Evolutionary conservation across 2,888 invertebrate genomes (phyloP).

Genomic region (Acanthosepion esculentum): DNA sequence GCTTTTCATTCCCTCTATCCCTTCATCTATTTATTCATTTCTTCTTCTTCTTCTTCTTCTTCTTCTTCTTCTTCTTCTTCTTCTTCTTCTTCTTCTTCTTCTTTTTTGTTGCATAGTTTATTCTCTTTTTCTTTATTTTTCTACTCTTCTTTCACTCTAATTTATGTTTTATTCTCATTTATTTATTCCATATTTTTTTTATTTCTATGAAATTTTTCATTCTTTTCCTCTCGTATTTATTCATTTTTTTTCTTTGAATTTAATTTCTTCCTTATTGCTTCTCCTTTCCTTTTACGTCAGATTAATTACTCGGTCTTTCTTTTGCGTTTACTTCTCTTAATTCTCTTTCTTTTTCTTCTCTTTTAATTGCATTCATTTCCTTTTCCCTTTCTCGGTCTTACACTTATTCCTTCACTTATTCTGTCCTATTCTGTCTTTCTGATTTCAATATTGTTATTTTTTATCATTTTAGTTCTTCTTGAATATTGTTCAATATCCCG

Average conservation of each 20-base stretch:
- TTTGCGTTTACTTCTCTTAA: neutral
- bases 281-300: neutral
- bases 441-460: neutral
- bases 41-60: neutral
- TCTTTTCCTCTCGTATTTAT: too few species aligned
- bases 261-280: too few species aligned
- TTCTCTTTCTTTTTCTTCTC: neutral
- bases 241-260: too few species aligned
- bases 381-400: neutral
- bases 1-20: neutral
- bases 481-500: conserved; percentile 6
- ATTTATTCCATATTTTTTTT: neutral
- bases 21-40: neutral
- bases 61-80: neutral
- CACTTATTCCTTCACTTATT: neutral
- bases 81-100: neutral
- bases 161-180: neutral
- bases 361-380: too few species aligned
- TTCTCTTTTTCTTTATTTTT: neutral
- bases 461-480: neutral
- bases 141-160: neutral
- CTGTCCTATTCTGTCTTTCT: neutral
- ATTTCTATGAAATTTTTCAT: too few species aligned
- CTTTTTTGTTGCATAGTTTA: accelerated
- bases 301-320: neutral